Evolutionary conservation across 2,888 invertebrate genomes (phyloP).

Genomic region (Euzophera pinguis): DNA sequence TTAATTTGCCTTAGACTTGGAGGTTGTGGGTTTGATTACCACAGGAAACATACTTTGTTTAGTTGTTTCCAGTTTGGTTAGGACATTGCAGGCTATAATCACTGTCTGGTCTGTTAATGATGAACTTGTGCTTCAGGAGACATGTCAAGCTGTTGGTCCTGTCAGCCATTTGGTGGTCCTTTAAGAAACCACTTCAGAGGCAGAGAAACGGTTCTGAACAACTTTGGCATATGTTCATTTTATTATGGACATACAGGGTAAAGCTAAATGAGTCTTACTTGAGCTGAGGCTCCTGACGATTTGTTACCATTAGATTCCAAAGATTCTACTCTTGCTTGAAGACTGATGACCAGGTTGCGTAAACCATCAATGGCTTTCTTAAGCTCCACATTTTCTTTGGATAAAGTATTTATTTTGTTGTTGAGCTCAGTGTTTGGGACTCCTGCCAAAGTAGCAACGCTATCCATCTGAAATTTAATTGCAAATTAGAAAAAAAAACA

Average conservation of each 20-base stretch:
- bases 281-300: conserved; percentile 15
- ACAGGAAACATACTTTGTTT: too few relatives aligned
- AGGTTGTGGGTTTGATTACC: too few relatives aligned
- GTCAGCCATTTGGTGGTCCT: too few relatives aligned
- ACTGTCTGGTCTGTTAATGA: too few relatives aligned
- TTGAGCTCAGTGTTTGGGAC: conserved; percentile 78
- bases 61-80: too few relatives aligned
- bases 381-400: conserved; percentile 79
- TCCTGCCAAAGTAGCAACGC: conserved; percentile 79
- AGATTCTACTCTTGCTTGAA: conserved; percentile 65
- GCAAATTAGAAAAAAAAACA: background rate
- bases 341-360: conserved; percentile 65
- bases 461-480: conserved; percentile 81
- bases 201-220: too few relatives aligned
- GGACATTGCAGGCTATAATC: too few relatives aligned
- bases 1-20: too few relatives aligned
- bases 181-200: too few relatives aligned
- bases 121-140: too few relatives aligned
- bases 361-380: conserved; percentile 69
- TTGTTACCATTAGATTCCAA: conserved; percentile 51
- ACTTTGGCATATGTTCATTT: too few relatives aligned
- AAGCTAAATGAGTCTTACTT: conserved; percentile 32
- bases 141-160: too few relatives aligned
- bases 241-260: background rate
- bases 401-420: conserved; percentile 76